Evolutionary conservation across 2,797 vertebrate genomes (phyloP).

Genomic region (Cirrhinus mrigala): DNA sequence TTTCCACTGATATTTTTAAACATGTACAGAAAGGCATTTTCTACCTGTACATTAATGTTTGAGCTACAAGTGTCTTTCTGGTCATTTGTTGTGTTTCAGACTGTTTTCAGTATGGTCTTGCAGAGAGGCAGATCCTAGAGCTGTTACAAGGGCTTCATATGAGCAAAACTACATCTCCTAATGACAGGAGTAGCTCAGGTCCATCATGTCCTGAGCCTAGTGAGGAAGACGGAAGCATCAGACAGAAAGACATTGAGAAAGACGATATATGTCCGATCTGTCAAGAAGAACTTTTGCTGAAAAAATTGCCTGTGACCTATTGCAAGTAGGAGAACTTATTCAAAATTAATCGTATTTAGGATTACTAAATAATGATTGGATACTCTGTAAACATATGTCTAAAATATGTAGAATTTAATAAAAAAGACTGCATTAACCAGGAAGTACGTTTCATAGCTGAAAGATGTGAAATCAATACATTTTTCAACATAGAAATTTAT

Average conservation of each 20-base stretch:
- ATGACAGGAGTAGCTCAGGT: neutral
- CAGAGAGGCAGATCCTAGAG: slow-evolving; percentile 77
- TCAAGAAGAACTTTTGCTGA: slow-evolving; percentile 78
- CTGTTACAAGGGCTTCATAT: slow-evolving; percentile 71
- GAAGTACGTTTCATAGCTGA: neutral
- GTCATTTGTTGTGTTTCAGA: slow-evolving; percentile 60
- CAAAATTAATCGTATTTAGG: neutral
- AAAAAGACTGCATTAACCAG: neutral
- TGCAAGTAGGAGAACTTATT: slow-evolving; percentile 73
- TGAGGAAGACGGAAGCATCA: slow-evolving; percentile 62
- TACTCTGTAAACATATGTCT: neutral
- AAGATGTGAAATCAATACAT: neutral
- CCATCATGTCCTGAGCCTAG: neutral
- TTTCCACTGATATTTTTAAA: neutral
- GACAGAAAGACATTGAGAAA: slow-evolving; percentile 68
- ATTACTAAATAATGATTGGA: neutral
- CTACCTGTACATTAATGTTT: neutral
- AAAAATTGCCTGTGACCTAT: slow-evolving; percentile 74
- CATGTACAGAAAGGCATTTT: neutral
- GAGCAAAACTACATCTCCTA: slow-evolving; percentile 45
- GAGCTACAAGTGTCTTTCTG: neutral
- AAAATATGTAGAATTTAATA: neutral
- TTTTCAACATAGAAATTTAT: neutral
- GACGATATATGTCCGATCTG: slow-evolving; percentile 82
- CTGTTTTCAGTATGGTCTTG: slow-evolving; percentile 76